A percentile compares a stretch with the other conserved stretches of the same genome.
These are phyloP conservation scores for Chascanopsetta lugubris DNA, from an alignment of 2,113 vertebrate species.

Conservation along the genomic window DNA sequence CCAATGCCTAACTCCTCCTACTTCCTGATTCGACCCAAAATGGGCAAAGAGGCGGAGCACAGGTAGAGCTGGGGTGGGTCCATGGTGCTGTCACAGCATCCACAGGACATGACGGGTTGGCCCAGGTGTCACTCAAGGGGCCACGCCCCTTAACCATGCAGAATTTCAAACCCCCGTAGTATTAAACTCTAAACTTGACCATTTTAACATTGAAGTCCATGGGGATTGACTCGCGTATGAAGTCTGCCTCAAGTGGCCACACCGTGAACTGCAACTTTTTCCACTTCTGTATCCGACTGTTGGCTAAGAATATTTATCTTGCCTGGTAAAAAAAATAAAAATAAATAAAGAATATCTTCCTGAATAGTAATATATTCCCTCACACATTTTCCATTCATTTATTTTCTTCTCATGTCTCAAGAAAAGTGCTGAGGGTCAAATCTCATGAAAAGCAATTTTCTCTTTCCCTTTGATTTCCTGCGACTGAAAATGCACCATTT, in stretches of 20 bases:
- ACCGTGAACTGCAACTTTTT: not conserved
- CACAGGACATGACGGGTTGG: no score
- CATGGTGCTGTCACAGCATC: no score
- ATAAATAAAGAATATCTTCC: not conserved
- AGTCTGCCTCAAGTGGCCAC: no score
- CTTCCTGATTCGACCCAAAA: no score
- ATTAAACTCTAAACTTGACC: no score
- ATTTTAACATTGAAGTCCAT: no score
- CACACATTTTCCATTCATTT: not conserved
- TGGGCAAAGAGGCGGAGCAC: no score
- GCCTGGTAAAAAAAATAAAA: not conserved
- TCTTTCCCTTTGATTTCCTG: not conserved
- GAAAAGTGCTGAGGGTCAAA: slow-evolving; percentile 19
- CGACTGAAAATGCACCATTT: not conserved
- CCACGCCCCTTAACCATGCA: no score
- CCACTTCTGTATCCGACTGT: not conserved
- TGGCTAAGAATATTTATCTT: not conserved
- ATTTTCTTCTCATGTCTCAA: slow-evolving; percentile 10
- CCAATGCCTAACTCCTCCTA: slow-evolving; percentile 17
- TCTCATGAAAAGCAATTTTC: not conserved
- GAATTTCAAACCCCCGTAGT: no score
- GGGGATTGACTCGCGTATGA: no score
- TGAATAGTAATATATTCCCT: slow-evolving; percentile 8
- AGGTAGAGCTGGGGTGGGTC: no score
- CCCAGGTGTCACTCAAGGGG: no score